Evolutionary conservation across 2,888 invertebrate genomes (phyloP).

Genomic region (Monoplex corrugatus): DNA sequence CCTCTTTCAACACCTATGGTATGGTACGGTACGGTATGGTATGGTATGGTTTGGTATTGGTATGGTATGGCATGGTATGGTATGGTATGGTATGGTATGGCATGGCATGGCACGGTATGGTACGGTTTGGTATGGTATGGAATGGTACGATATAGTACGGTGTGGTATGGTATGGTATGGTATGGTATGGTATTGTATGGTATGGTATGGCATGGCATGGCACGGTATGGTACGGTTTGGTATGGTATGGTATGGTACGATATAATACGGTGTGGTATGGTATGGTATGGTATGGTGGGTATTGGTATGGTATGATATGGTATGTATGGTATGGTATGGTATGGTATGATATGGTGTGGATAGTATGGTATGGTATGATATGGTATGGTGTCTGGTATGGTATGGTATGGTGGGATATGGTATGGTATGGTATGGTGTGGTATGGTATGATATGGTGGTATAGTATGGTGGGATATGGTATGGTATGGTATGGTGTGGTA

Average conservation of each 20-base stretch:
- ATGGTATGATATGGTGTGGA: background rate
- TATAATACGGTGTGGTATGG: background rate
- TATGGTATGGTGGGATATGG: background rate
- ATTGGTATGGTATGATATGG: background rate
- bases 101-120: background rate
- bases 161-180: background rate
- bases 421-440: background rate
- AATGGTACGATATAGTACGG: background rate
- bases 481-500: background rate
- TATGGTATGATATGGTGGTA: background rate
- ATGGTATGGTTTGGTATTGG: slow-evolving; percentile 1
- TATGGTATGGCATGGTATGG: background rate
- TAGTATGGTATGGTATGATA: background rate
- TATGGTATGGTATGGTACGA: background rate
- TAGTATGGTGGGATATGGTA: background rate
- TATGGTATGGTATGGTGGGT: background rate
- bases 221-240: background rate
- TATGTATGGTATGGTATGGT: too few species aligned
- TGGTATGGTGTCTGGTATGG: background rate
- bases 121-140: background rate
- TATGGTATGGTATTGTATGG: background rate
- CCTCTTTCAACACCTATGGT: too few species aligned
- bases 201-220: background rate
- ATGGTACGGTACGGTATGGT: background rate
- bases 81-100: slow-evolving; percentile 14